Evolutionary conservation across 2,113 vertebrate genomes (phyloP).

Genomic region (Centropus bengalensis): DNA sequence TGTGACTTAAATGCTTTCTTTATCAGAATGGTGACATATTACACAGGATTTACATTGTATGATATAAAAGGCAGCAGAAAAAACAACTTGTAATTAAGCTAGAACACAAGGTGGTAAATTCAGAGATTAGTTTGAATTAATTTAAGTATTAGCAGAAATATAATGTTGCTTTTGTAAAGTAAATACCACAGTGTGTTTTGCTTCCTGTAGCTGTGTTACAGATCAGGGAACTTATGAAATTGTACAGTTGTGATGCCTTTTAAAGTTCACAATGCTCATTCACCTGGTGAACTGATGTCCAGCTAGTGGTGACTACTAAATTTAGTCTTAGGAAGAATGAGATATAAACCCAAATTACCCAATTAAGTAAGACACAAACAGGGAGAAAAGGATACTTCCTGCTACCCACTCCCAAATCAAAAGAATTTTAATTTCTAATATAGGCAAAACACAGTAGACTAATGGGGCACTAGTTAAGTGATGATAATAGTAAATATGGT

Average conservation of each 20-base stretch:
- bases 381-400: background rate
- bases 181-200: background rate
- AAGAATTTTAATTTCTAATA: background rate
- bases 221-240: background rate
- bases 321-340: background rate
- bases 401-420: background rate
- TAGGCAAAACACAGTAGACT: background rate
- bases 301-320: background rate
- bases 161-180: background rate
- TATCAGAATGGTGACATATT: background rate
- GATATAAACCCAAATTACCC: background rate
- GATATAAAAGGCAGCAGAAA: background rate
- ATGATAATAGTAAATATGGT: constrained; percentile 46
- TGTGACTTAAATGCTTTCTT: background rate
- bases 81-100: background rate
- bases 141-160: background rate
- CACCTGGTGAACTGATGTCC: background rate
- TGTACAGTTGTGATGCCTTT: background rate
- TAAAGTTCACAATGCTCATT: background rate
- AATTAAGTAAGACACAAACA: background rate
- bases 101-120: background rate
- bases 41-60: background rate
- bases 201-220: background rate
- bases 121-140: background rate
- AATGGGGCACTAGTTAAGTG: constrained; percentile 21